Evolutionary conservation across 35 echinoderm and acorn worm species (phyloP).

Genomic region (Heliocidaris tuberculata): DNA sequence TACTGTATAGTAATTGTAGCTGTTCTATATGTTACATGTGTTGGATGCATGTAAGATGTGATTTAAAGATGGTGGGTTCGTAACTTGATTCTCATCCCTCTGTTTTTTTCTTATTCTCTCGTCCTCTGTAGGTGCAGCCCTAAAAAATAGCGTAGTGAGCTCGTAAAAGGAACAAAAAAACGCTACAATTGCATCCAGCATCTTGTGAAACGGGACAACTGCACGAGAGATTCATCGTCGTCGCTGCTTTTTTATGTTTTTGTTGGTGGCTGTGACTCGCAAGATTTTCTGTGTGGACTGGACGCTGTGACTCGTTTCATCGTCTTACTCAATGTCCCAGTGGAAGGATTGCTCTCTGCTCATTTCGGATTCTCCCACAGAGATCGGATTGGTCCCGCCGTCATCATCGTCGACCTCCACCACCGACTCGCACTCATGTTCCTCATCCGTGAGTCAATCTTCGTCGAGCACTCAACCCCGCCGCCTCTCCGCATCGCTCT

Average conservation of each 20-base stretch:
- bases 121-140: background rate
- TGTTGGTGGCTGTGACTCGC: background rate
- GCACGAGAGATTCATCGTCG: background rate
- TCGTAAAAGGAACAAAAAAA: background rate
- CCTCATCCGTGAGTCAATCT: constrained; percentile 32
- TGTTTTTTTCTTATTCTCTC: background rate
- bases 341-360: background rate
- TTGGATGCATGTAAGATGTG: background rate
- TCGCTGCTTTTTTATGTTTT: background rate
- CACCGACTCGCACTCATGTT: constrained; percentile 31
- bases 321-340: constrained; percentile 33
- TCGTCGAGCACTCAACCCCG: constrained; percentile 45
- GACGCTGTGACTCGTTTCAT: background rate
- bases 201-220: background rate
- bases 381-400: constrained; percentile 7
- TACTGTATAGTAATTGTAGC: background rate
- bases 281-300: background rate
- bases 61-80: background rate
- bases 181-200: background rate
- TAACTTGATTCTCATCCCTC: background rate
- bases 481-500: constrained; percentile 46
- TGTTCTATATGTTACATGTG: background rate
- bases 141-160: background rate
- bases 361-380: background rate
- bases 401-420: background rate